Evolutionary conservation across 2,113 vertebrate species (phyloP), one percentile per base, ranked within the genome.

Genomic region (Platycercus adscitus): DNA sequence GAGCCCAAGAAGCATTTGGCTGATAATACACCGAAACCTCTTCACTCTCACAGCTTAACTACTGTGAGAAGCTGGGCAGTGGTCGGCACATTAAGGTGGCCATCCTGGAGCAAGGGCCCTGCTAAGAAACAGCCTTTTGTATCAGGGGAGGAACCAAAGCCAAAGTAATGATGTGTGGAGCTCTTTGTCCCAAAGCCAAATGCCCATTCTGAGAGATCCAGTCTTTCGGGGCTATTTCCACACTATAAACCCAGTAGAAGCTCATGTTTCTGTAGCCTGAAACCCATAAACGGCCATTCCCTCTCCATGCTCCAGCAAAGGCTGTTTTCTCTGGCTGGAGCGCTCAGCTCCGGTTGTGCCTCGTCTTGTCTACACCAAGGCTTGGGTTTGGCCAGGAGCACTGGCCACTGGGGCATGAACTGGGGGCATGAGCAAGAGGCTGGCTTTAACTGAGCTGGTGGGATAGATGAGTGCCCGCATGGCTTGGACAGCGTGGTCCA

Each of bases 321-420:
- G 44, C 60, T 92, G 82, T 92, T 95, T 92, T 89, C 86, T 92
- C 93, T 89, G 81, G 86, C 77, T 2, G 5, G 26, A 63, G 66
- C 6, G 0, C 49, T 56, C n/a, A 5, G n/a, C 66, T 86, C 71
- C 2, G 1, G 43, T 73, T 63, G 29, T 64, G 61, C 43, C 66
- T 92, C 11, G 2, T 71, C 89, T 56, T 77, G 43, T 63, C 60
- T 92, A 68, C 37, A 28, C 28, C 13, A 17, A 26, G 65, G 77
- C 44, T 86, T 3, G n/a, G 65, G 46, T 72, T 77, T 92, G 93
- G 86, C 76, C 43, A 46, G 68, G 21, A 50, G n/a, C 75, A 43
- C 44, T 28, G 55, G 21, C 55, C 55, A 80, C 43, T 11, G 56
- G 33, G 25, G 58, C 52, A 63, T 11, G 24, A 89, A 63, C 65